Conservation (phyloP, 2,888 invertebrate genomes). For the Escarpia spicata region DNA sequence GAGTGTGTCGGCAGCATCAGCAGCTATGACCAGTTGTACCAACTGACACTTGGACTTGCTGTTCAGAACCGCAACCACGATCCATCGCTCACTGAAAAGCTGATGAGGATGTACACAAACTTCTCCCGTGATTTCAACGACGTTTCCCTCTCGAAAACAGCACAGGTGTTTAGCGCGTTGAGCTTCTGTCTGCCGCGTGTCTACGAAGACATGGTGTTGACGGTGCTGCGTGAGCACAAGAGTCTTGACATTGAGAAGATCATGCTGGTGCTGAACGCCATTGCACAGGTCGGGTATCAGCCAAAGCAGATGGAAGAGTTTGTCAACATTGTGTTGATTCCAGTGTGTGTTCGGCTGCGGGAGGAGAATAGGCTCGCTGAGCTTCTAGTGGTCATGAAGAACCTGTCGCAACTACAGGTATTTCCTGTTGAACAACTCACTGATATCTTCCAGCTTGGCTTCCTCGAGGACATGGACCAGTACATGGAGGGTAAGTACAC, state of each 20-base stretch:
- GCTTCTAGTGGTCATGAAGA: constrained; percentile 29
- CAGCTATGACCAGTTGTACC: not conserved
- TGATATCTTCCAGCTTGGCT: constrained; percentile 40
- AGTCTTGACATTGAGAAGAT: not conserved
- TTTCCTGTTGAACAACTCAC: constrained; percentile 21
- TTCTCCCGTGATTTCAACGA: constrained; percentile 26
- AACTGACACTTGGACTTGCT: constrained; percentile 17
- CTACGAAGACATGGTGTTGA: constrained; percentile 36
- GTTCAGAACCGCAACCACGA: constrained; percentile 26
- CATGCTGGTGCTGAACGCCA: not conserved
- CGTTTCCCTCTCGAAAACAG: constrained; percentile 25
- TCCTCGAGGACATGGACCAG: constrained; percentile 40
- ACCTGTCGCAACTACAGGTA: constrained; percentile 17
- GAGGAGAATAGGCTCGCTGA: constrained; percentile 26
- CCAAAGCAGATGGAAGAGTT: constrained; percentile 30
- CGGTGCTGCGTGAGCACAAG: not conserved
- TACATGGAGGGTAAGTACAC: constrained; percentile 40
- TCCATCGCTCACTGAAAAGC: constrained; percentile 28
- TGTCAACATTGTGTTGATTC: not conserved
- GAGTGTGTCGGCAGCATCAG: constrained; percentile 2
- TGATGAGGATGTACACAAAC: constrained; percentile 22
- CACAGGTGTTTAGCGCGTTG: constrained; percentile 27
- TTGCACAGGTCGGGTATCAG: constrained; percentile 35
- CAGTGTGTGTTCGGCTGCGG: constrained; percentile 23
- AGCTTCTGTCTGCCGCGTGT: constrained; percentile 39